These are phyloP conservation scores for Bubalus kerabau DNA, from an alignment of 2,113 vertebrate species.

Conservation along the genomic window DNA sequence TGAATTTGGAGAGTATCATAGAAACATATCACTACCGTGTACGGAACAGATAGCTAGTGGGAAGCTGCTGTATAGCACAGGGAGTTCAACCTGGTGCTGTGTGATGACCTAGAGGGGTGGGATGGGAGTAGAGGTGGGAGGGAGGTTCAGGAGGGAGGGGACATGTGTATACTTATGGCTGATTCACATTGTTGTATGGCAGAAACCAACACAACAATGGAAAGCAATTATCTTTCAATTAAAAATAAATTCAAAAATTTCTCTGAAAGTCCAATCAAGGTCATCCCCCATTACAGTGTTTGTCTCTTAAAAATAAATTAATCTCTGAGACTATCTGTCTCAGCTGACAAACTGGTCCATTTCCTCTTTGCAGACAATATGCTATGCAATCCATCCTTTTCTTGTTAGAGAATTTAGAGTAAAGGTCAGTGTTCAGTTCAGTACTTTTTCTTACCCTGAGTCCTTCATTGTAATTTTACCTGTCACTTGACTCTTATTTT, in stretches of 20 bases:
- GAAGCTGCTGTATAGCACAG: neutral
- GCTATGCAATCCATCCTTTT: fast-evolving
- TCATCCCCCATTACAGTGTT: neutral
- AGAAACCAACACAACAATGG: neutral
- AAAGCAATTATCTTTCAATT: neutral
- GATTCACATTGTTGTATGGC: neutral
- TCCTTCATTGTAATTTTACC: too few species aligned
- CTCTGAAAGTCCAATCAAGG: neutral
- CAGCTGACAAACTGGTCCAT: neutral
- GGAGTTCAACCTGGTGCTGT: neutral
- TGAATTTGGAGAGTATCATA: neutral
- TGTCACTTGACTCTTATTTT: neutral
- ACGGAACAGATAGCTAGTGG: neutral
- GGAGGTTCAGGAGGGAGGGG: neutral
- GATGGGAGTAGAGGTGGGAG: neutral
- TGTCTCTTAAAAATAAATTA: neutral
- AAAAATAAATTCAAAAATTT: neutral
- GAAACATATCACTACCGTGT: neutral
- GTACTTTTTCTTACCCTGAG: neutral
- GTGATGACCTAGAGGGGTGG: neutral
- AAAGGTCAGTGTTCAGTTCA: too few species aligned
- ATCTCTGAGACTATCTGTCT: neutral
- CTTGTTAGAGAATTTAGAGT: neutral
- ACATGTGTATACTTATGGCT: neutral
- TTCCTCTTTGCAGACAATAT: neutral